phyloP scores from a whole-genome alignment of 2,113 vertebrate genomes.

The Apteryx owenii region DNA sequence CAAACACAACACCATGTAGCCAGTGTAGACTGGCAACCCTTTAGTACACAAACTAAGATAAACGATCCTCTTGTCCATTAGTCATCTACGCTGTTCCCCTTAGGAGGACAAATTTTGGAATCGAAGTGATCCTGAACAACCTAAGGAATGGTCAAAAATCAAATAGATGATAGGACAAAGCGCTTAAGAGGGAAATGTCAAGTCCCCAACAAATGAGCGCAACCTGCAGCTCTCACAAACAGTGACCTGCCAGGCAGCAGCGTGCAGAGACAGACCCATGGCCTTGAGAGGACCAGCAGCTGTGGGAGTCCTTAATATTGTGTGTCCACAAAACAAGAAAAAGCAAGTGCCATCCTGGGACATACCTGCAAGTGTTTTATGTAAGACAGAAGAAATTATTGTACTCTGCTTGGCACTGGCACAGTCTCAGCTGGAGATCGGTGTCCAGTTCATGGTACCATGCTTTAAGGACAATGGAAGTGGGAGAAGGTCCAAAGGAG shows the following conservation, averaged over 20 bases:
- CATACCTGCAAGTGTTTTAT: neutral
- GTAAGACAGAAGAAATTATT: neutral
- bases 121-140: conserved; percentile 23
- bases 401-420: neutral
- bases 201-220: neutral
- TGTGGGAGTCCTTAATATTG: neutral
- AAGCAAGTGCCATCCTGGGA: neutral
- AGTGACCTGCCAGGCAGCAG: neutral
- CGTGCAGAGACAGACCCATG: neutral
- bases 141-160: neutral
- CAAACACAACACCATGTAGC: neutral
- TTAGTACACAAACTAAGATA: conserved; percentile 9
- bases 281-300: neutral
- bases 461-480: neutral
- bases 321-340: neutral
- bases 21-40: neutral
- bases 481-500: neutral
- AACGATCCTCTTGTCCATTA: neutral
- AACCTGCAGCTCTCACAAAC: neutral
- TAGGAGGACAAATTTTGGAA: neutral
- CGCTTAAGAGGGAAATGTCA: neutral
- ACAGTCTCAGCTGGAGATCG: neutral
- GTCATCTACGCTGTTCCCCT: neutral
- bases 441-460: neutral
- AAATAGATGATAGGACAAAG: neutral